These are phyloP conservation scores for Griposia aprilina DNA, from an alignment of 2,888 invertebrate genomes.

Conservation along the genomic window DNA sequence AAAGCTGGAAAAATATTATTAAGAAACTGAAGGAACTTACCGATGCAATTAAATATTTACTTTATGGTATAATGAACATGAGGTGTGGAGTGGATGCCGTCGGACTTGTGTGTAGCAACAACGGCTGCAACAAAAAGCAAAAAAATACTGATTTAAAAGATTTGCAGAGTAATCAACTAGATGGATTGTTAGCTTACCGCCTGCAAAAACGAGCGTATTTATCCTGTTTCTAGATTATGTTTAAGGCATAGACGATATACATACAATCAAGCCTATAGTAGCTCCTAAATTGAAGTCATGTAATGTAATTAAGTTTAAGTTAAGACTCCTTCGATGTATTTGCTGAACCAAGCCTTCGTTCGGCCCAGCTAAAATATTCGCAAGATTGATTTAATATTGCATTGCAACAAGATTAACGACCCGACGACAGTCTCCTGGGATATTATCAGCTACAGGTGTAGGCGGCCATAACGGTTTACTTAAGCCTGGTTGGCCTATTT, in stretches of 20 bases:
- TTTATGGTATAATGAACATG: constrained; percentile 35
- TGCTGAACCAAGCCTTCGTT: constrained; percentile 36
- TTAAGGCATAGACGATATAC: constrained; percentile 4
- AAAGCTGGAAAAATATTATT: constrained; percentile 22
- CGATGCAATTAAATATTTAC: constrained; percentile 40
- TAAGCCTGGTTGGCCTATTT: constrained; percentile 31
- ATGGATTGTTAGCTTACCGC: constrained; percentile 25
- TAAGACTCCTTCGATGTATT: constrained; percentile 7
- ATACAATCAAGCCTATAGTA: not conserved
- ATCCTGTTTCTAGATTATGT: constrained; percentile 23
- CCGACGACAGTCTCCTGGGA: constrained; percentile 42
- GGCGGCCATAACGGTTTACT: constrained; percentile 42
- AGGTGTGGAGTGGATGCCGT: constrained; percentile 6
- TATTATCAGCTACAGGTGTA: constrained; percentile 50
- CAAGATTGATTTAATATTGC: constrained; percentile 47
- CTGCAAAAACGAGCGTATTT: constrained; percentile 22
- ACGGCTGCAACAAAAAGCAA: constrained; percentile 14
- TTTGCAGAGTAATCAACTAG: constrained; percentile 31
- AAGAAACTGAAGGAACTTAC: constrained; percentile 3
- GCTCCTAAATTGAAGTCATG: constrained; percentile 32
- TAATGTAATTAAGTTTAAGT: constrained; percentile 30
- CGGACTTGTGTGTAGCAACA: constrained; percentile 26
- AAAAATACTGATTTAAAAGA: constrained; percentile 26
- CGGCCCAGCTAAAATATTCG: constrained; percentile 33
- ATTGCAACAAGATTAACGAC: constrained; percentile 50